phyloP scores from a whole-genome alignment of 35 echinoderm and acorn worm species.

The Acanthaster planci region DNA sequence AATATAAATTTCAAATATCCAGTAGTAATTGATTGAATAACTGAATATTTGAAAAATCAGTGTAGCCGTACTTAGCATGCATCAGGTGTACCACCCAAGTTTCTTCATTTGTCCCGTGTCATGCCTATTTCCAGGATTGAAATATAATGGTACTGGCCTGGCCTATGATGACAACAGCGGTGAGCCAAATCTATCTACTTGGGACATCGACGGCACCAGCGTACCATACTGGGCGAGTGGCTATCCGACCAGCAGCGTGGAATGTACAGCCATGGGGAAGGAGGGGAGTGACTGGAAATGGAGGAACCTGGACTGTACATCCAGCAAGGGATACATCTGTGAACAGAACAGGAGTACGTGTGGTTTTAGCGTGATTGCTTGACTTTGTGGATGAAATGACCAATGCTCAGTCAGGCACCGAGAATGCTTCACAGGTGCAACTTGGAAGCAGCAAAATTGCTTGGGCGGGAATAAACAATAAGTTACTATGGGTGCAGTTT shows the following conservation, averaged over 20 bases:
- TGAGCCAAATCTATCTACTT: background rate
- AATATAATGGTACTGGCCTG: background rate
- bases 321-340: slow-evolving; percentile 62
- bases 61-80: too few relatives aligned
- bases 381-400: too few relatives aligned
- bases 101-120: background rate
- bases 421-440: too few relatives aligned
- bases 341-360: slow-evolving; percentile 75
- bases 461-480: too few relatives aligned
- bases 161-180: slow-evolving; percentile 34
- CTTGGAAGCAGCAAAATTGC: too few relatives aligned
- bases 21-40: too few relatives aligned
- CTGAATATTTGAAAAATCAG: too few relatives aligned
- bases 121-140: background rate
- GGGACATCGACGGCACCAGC: slow-evolving; percentile 7
- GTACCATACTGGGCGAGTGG: slow-evolving; percentile 54
- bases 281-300: slow-evolving; percentile 51
- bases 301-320: slow-evolving; percentile 64
- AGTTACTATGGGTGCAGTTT: too few relatives aligned
- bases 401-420: too few relatives aligned
- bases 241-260: slow-evolving; percentile 45
- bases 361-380: too few relatives aligned
- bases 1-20: too few relatives aligned
- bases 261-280: slow-evolving; percentile 56
- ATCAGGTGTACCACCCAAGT: too few relatives aligned